Base-by-base conservation (phyloP, 1,140 invertebrate species). In the Bactericera cockerelli region DNA sequence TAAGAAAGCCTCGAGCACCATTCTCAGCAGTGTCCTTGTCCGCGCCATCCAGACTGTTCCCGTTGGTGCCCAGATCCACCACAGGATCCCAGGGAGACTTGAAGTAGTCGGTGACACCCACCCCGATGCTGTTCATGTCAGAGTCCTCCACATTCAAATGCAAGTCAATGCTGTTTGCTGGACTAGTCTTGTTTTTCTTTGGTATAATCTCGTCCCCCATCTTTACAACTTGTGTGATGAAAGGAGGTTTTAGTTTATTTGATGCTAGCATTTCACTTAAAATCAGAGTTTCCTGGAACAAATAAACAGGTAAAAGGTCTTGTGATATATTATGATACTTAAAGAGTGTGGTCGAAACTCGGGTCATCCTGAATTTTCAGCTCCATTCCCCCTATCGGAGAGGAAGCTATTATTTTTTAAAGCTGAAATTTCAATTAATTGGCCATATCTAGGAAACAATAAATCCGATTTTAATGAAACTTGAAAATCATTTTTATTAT, bases 161-260 rank as follows among this genome's bases (percentile, higher is more conserved):
- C 6, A 22, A 6, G 8, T 49, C 42, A 49, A 49, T 22, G 19
- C 22, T 49, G 22, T 49, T 26, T 10, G 4, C 14, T 4, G 26
- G 10, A 31, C 24, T 25, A 4, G 55, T 25, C 19, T 49, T 49
- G 19, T 49, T 49, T 16, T 33, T 56, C 16, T 56, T 28, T n/a
- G 14, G 28, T 16, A 63, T 21, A 10, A 57, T 62, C 60, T 65
- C 66, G 53, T 67, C 63, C 22, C 66, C 66, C 21, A 67, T 61
- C 22, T 63, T 67, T 1, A 73, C 67, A 0, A 72, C 69, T 65
- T 69, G 68, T 3, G 71, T 73, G 26, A 26, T 28, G 59, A 16
- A 26, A 36, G 11, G 28, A 25, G 21, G 55, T 56, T 38, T 57
- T 24, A 36, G 10, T 28, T 24, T 21, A 56, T 31, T 57, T 56